phyloP scores from a whole-genome alignment of 2,888 invertebrate genomes.

The Drosophila borborema region DNA sequence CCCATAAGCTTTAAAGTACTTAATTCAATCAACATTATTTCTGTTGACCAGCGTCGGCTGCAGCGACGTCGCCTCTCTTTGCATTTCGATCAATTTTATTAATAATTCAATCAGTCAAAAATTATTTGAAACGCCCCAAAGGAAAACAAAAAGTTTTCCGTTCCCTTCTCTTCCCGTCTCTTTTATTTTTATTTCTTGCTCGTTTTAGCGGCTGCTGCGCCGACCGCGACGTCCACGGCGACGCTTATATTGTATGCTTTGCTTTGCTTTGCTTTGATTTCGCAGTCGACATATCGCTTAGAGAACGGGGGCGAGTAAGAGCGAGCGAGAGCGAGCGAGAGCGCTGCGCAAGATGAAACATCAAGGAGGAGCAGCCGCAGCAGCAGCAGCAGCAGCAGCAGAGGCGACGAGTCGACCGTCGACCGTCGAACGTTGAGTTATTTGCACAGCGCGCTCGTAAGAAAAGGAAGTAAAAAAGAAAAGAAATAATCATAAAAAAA shows the following conservation, averaged over 20 bases:
- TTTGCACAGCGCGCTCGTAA: constrained; percentile 67
- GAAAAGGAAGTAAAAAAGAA: constrained; percentile 30
- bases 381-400: background rate
- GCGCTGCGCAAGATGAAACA: constrained; percentile 46
- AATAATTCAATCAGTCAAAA: constrained; percentile 84
- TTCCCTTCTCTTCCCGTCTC: constrained; percentile 5
- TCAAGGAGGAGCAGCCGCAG: constrained; percentile 15
- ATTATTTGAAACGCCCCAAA: constrained; percentile 79
- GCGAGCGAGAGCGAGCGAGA: constrained; percentile 12
- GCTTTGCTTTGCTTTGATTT: constrained; percentile 56
- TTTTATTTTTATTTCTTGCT: constrained; percentile 16
- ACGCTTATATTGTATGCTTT: constrained; percentile 36
- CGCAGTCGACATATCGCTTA: constrained; percentile 12
- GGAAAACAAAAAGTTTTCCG: constrained; percentile 76
- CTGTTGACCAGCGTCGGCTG: constrained; percentile 59
- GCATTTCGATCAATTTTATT: constrained; percentile 83
- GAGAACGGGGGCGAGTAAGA: constrained; percentile 5
- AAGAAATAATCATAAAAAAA: constrained; percentile 3
- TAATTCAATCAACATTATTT: constrained; percentile 66
- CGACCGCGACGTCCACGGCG: constrained; percentile 27
- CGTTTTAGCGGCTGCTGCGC: constrained; percentile 50
- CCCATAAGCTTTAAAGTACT: constrained; percentile 58
- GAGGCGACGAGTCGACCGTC: constrained; percentile 9
- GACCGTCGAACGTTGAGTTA: constrained; percentile 43
- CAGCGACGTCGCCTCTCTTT: constrained; percentile 49